phyloP scores from a whole-genome alignment of 2,113 vertebrate species.

The Erythrocercus mccallii region DNA sequence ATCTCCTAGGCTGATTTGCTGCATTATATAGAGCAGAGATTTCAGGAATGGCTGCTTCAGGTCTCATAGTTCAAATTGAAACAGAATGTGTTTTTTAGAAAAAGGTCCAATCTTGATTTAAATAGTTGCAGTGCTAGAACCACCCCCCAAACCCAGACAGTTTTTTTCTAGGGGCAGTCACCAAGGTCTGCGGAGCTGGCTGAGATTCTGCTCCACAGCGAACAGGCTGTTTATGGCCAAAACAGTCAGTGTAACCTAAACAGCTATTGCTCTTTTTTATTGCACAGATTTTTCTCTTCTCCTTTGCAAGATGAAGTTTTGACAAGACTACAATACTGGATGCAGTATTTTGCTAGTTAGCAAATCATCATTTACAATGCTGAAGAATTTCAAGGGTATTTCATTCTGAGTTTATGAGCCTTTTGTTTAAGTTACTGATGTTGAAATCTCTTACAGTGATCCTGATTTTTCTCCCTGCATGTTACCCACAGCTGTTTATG shows the following conservation, averaged over 20 bases:
- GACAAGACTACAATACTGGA: not conserved
- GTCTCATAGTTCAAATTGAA: not conserved
- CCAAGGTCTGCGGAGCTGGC: not conserved
- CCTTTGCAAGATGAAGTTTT: not conserved
- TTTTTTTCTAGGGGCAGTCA: not conserved
- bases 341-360: not conserved
- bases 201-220: not conserved
- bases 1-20: not conserved
- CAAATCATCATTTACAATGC: not conserved
- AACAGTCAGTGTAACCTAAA: not conserved
- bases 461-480: not conserved
- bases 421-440: not conserved
- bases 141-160: not conserved
- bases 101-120: not conserved
- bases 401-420: not conserved
- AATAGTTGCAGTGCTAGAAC: not conserved
- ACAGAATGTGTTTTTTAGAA: not conserved
- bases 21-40: not conserved
- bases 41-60: not conserved
- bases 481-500: not conserved
- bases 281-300: not conserved
- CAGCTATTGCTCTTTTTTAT: not conserved
- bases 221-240: not conserved
- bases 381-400: not conserved
- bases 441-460: not conserved